Evolutionary conservation across 2,797 vertebrate genomes (phyloP), one percentile per base, ranked within the genome.

Genomic region (Scomberomorus guttatus): DNA sequence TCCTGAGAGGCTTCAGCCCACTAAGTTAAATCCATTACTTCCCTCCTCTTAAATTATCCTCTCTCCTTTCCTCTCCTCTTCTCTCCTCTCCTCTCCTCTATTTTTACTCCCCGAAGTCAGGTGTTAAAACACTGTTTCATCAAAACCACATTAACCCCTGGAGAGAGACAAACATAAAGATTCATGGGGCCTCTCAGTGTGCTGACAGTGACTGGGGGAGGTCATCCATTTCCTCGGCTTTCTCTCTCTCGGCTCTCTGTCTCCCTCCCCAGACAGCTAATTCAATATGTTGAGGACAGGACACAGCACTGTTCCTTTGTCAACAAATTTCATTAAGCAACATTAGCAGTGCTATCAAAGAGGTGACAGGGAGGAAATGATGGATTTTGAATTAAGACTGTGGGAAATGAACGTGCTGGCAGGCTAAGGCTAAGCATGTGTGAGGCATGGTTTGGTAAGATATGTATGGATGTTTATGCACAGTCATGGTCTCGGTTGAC

Each of bases 121-220:
- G 82, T 91, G 90, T 90, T 90, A 90, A 92, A 88, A 86, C 84
- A 88, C 77, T 86, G 83, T 91, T 92, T 91, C 89, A 91, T 93
- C 87, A 91, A 92, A 92, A 88, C 66, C 90, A 88, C 87, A 92
- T 92, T 90, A 92, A 92, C 91, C 90, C 84, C 82, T 60, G 87
- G 75, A 86, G 88, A 89, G 81, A 84, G 84, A 82, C 87, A 87
- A 85, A 89, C 84, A 87, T 88, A 84, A 90, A 93, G 90, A 93
- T 93, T 93, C 86, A 91, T 87, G 79, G 89, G 68, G 64, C 60
- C 79, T 80, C 73, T 85, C 72, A n/a, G 52, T 77, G 78, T 82
- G 79, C 80, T 80, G 89, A 88, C 90, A 85, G 86, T 88, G 90
- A 90, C 79, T 87, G 60, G 34, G 51, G 63, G 77, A 90, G 86